These are phyloP conservation scores for Epinephelus lanceolatus DNA, from an alignment of 2,113 vertebrate genomes.

Conservation along the genomic window DNA sequence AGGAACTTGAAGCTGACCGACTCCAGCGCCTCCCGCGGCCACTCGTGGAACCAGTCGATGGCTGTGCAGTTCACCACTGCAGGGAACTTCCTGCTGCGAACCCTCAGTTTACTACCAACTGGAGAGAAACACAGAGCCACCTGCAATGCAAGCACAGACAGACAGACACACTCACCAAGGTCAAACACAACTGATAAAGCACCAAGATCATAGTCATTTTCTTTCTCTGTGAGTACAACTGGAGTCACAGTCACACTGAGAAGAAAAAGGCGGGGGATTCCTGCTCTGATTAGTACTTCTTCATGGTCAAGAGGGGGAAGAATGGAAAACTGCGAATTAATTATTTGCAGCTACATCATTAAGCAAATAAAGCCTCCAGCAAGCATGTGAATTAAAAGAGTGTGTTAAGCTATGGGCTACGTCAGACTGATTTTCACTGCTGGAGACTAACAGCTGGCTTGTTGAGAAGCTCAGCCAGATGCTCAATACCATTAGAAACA, in stretches of 20 bases:
- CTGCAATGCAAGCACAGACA: slow-evolving; percentile 75
- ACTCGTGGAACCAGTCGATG: slow-evolving; percentile 95
- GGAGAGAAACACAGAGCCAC: slow-evolving; percentile 95
- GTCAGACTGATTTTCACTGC: slow-evolving; percentile 51
- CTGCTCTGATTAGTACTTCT: slow-evolving; percentile 28
- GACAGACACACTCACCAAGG: slow-evolving; percentile 21
- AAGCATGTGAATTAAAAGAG: slow-evolving; percentile 57
- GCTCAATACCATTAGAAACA: slow-evolving; percentile 55
- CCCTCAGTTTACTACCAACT: slow-evolving; percentile 88
- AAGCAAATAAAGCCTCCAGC: slow-evolving; percentile 70
- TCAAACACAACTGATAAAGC: slow-evolving; percentile 12
- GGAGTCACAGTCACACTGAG: neutral
- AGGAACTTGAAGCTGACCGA: slow-evolving; percentile 94
- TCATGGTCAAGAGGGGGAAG: slow-evolving; percentile 41
- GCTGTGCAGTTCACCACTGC: slow-evolving; percentile 90
- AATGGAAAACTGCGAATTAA: slow-evolving; percentile 47
- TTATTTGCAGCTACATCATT: slow-evolving; percentile 68
- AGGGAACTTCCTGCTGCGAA: slow-evolving; percentile 92
- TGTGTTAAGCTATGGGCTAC: slow-evolving; percentile 42
- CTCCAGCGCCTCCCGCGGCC: slow-evolving; percentile 93
- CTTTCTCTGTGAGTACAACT: neutral
- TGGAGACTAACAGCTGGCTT: slow-evolving; percentile 73
- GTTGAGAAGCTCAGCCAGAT: slow-evolving; percentile 65
- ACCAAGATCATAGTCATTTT: slow-evolving; percentile 5
- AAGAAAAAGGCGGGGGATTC: slow-evolving; percentile 1